Evolutionary conservation across 2,888 invertebrate species (phyloP).

Genomic region (Sericinus montela): DNA sequence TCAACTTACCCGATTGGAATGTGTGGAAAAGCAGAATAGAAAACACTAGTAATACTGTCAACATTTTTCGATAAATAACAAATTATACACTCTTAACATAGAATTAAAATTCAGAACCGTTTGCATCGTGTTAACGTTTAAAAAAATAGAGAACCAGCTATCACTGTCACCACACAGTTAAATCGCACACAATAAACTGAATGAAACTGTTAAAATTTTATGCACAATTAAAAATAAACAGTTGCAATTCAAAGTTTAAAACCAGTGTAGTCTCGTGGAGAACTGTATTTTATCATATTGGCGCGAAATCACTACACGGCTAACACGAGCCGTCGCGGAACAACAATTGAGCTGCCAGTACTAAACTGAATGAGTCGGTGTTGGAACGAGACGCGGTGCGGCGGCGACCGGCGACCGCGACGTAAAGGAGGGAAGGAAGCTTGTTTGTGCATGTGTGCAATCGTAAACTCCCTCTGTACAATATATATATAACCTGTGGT

Average conservation of each 20-base stretch:
- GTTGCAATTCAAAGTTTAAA: conserved; percentile 35
- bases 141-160: conserved; percentile 32
- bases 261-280: conserved; percentile 30
- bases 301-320: conserved; percentile 43
- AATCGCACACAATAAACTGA: conserved; percentile 40
- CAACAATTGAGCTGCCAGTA: conserved; percentile 33
- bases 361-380: conserved; percentile 20
- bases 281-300: conserved; percentile 46
- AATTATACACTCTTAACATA: conserved; percentile 51
- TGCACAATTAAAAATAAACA: conserved; percentile 40
- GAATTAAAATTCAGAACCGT: conserved; percentile 54
- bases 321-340: conserved; percentile 36
- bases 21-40: conserved; percentile 49
- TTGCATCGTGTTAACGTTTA: conserved; percentile 58
- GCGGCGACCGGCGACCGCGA: no score
- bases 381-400: background rate
- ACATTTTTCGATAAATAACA: conserved; percentile 61
- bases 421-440: conserved; percentile 13
- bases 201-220: conserved; percentile 45
- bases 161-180: conserved; percentile 43
- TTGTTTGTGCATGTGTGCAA: conserved; percentile 15
- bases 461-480: conserved; percentile 11
- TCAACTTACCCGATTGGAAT: conserved; percentile 56
- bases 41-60: conserved; percentile 59
- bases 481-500: no score